Base-by-base conservation (phyloP, 1,140 invertebrate species). In the Propsilocerus akamusi region DNA sequence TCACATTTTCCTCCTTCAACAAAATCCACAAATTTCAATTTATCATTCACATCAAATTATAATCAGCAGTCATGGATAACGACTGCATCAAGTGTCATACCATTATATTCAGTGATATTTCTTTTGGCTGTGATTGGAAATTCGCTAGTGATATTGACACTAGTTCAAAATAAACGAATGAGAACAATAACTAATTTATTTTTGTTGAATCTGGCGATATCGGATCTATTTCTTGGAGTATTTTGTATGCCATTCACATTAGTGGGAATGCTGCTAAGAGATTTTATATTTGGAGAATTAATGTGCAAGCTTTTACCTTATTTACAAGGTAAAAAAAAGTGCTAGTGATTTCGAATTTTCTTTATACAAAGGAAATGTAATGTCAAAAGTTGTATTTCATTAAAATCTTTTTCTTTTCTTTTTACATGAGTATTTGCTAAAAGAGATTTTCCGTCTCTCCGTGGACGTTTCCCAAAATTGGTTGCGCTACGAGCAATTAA, bases 151-250 rank as follows among this genome's bases (percentile, higher is more conserved):
- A 78, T 90, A 34, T 73, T 84, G 3, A 89, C 86, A 0, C 64
- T 91, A 28, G 73, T 82, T 0, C 79, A 83, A 58, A 87, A 90
- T 63, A 80, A 81, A 55, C 67, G 83, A 53, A 90, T 92, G 86
- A 70, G 86, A 48, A 90, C 86, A 0, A 83, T 91, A 6, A 90
- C 87, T 6, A 90, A 92, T 61, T 78, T 90, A 10, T 90, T 88
- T 62, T 71, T 91, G 20, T 70, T 90, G n/a, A 91, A 91, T 67
- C 68, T 90, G 71, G 83, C 83, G 8, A 71, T 87, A 47, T 81
- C 82, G 5, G 87, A 90, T 65, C 75, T 91, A 49, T 65, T 91
- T 4, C 69, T 91, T 25, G 84, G 85, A 4, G 82, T 89, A 53
- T 58, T 61, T 53, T 26, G 53, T 54, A 58, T 51, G 55, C 59